phyloP scores from a whole-genome alignment of 2,113 vertebrate genomes.

The Engraulis encrasicolus region DNA sequence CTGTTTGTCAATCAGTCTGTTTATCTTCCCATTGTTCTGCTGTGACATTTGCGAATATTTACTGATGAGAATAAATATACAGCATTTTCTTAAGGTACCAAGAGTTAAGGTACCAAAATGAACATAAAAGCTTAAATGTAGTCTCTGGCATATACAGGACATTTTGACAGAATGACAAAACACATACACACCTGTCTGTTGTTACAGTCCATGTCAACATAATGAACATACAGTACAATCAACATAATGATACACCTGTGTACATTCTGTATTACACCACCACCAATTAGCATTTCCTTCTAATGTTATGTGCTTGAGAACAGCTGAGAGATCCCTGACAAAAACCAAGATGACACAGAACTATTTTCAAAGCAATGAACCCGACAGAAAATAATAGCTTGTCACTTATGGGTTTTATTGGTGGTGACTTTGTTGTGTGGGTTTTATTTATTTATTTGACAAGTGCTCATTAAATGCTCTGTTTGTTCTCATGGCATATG shows the following conservation, averaged over 20 bases:
- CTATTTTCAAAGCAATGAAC: neutral
- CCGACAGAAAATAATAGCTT: neutral
- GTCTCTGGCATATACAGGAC: too few relatives aligned
- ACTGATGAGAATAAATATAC: too few relatives aligned
- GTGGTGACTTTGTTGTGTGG: neutral
- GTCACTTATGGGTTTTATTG: neutral
- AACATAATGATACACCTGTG: neutral
- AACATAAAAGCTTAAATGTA: too few relatives aligned
- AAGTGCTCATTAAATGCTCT: neutral
- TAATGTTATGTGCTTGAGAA: neutral
- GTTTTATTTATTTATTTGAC: neutral
- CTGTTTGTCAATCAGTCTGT: neutral
- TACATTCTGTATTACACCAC: neutral
- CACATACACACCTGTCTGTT: too few relatives aligned
- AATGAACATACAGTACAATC: neutral
- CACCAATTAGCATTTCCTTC: neutral
- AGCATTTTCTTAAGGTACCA: too few relatives aligned
- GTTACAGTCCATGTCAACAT: neutral
- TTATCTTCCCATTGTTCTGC: too few relatives aligned
- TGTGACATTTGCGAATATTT: too few relatives aligned
- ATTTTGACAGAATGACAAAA: too few relatives aligned
- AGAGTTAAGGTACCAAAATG: too few relatives aligned
- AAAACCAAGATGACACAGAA: neutral
- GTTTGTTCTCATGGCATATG: neutral
- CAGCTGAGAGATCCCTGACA: neutral